Conservation (phyloP, 2,797 vertebrate genomes). For the Sciurus carolinensis region DNA sequence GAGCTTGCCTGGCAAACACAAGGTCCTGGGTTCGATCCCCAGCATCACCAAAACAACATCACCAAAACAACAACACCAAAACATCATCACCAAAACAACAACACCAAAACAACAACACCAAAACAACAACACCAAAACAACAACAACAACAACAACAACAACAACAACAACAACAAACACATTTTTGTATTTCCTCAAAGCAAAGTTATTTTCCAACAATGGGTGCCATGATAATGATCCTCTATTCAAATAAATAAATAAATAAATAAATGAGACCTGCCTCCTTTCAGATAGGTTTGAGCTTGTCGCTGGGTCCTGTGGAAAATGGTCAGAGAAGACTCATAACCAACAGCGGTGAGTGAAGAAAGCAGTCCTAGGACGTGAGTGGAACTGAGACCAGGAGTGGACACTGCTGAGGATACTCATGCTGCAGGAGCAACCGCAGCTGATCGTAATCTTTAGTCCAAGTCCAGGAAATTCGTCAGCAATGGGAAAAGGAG, state of each 20-base stretch:
- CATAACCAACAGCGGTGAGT: background rate
- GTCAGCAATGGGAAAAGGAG: conserved; percentile 15
- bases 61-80: too few relatives aligned
- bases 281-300: background rate
- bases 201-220: background rate
- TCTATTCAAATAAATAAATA: background rate
- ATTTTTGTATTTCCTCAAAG: too few relatives aligned
- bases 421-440: background rate
- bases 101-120: too few relatives aligned
- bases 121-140: too few relatives aligned
- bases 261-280: background rate
- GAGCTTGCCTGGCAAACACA: too few relatives aligned
- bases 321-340: background rate
- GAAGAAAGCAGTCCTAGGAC: background rate
- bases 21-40: too few relatives aligned
- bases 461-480: conserved; percentile 22
- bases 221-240: background rate
- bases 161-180: too few relatives aligned
- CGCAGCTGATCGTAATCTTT: background rate
- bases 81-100: too few relatives aligned
- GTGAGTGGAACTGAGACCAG: accelerated
- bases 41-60: too few relatives aligned
- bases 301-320: background rate
- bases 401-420: background rate
- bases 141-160: too few relatives aligned